Percentiles rank a stretch among this genome's conserved stretches.
Evolutionary conservation across 2,888 invertebrate genomes (phyloP).

Genomic region (Leptinotarsa peninsularis): DNA sequence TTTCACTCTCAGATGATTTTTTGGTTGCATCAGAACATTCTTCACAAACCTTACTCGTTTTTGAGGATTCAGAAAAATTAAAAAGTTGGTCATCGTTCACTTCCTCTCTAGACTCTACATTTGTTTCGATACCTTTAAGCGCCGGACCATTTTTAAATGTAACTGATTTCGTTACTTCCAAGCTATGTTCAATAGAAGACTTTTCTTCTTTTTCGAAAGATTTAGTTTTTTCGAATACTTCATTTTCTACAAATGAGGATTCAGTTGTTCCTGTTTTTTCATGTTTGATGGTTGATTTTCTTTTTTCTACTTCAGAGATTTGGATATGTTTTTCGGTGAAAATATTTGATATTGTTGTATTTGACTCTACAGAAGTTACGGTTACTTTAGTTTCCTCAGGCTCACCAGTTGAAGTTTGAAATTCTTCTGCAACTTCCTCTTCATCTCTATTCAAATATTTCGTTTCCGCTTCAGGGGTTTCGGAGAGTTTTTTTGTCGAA

Average conservation of each 20-base stretch:
- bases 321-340: too few relatives aligned
- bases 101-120: background rate
- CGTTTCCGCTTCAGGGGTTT: background rate
- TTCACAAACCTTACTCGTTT: background rate
- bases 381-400: background rate
- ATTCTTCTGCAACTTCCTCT: background rate
- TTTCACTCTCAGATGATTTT: background rate
- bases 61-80: background rate
- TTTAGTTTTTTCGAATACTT: background rate
- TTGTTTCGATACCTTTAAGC: too few relatives aligned
- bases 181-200: background rate
- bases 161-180: too few relatives aligned
- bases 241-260: background rate
- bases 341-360: background rate
- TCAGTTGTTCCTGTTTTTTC: background rate
- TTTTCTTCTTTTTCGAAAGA: background rate
- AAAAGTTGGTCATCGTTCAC: background rate
- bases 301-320: too few relatives aligned
- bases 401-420: background rate
- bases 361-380: background rate
- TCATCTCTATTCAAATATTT: background rate
- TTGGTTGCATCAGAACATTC: background rate
- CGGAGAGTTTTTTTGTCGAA: background rate
- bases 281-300: background rate
- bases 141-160: too few relatives aligned